Evolutionary conservation across 2,113 vertebrate species (phyloP).

Genomic region (Hydrolagus affinis): DNA sequence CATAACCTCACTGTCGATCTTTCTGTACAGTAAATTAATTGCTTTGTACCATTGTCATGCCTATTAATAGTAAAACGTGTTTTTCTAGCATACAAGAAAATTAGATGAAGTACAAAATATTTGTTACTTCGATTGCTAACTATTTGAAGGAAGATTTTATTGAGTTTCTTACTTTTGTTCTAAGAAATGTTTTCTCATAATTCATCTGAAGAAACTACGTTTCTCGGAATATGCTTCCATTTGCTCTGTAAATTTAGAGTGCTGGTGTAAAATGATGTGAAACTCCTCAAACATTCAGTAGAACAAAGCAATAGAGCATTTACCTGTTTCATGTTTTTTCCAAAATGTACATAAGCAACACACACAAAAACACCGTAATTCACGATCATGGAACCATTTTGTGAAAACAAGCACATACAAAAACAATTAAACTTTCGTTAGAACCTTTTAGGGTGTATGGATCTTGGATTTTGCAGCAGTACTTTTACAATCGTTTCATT

Average conservation of each 20-base stretch:
- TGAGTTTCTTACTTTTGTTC: conserved; percentile 15
- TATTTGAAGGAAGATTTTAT: conserved; percentile 31
- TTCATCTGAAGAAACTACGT: neutral
- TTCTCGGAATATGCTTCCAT: conserved; percentile 29
- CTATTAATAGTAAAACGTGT: conserved; percentile 20
- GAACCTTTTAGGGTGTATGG: conserved; percentile 20
- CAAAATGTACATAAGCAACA: conserved; percentile 24
- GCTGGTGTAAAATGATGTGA: conserved; percentile 30
- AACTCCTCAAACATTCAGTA: conserved; percentile 30
- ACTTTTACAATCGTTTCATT: conserved; percentile 25
- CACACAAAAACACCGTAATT: neutral
- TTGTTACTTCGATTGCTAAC: conserved; percentile 11
- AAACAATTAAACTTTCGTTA: conserved; percentile 5
- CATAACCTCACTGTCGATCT: conserved; percentile 1
- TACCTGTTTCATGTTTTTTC: conserved; percentile 22
- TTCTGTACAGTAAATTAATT: conserved; percentile 28
- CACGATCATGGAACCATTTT: conserved; percentile 19
- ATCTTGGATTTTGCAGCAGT: conserved; percentile 29
- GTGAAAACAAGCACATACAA: conserved; percentile 29
- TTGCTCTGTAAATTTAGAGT: conserved; percentile 30
- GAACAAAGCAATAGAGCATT: conserved; percentile 33
- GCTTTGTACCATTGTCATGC: conserved; percentile 1
- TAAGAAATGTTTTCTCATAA: neutral
- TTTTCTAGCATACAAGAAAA: conserved; percentile 28
- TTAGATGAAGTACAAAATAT: conserved; percentile 10